Evolutionary conservation across 2,888 invertebrate genomes (phyloP).

Genomic region (Seladonia tumulorum): DNA sequence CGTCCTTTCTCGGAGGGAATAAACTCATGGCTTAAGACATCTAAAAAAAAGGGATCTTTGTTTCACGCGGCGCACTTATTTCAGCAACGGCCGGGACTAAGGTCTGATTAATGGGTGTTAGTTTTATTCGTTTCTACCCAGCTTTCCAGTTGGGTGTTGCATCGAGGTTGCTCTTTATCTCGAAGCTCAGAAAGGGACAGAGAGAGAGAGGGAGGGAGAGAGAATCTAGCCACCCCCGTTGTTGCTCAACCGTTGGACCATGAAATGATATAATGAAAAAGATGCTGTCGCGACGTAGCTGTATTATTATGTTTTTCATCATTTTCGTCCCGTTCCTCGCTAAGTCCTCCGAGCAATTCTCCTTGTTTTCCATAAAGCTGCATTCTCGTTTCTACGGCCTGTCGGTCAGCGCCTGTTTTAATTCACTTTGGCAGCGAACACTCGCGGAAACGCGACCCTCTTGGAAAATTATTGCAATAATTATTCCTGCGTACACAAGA

Average conservation of each 20-base stretch:
- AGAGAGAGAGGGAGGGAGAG: no score
- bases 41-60: conserved; percentile 78
- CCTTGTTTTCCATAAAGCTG: not conserved
- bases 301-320: conserved; percentile 37
- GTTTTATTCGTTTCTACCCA: conserved; percentile 77
- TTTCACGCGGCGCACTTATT: conserved; percentile 76
- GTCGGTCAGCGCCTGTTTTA: not conserved
- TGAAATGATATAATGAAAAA: conserved; percentile 57
- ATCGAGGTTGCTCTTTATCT: conserved; percentile 78
- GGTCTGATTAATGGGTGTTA: conserved; percentile 82
- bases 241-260: conserved; percentile 37
- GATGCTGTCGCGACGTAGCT: conserved; percentile 21
- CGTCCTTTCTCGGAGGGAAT: conserved; percentile 71
- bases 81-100: conserved; percentile 72
- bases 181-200: conserved; percentile 43
- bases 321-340: conserved; percentile 4
- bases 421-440: not conserved
- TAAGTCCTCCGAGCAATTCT: not conserved
- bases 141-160: conserved; percentile 59
- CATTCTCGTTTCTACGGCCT: not conserved
- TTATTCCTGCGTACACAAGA: not conserved
- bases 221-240: conserved; percentile 29
- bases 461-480: not conserved
- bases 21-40: conserved; percentile 81
- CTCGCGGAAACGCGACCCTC: not conserved